Conservation (phyloP, 2,888 invertebrate genomes). For the Athripsodes cinereus region DNA sequence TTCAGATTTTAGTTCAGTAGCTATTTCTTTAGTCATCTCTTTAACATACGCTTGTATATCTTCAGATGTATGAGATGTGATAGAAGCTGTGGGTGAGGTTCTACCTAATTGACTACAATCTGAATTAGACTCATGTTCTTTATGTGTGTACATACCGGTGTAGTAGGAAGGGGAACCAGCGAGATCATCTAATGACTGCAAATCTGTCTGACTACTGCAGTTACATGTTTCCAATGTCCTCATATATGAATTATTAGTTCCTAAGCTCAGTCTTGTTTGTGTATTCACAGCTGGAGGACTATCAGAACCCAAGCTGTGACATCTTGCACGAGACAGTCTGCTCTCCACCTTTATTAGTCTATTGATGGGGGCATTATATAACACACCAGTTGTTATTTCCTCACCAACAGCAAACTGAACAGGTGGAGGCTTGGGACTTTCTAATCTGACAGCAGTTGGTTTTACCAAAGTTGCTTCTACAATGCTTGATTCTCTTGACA, state of each 20-base stretch:
- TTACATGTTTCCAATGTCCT: conserved; percentile 53
- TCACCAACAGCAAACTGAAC: conserved; percentile 67
- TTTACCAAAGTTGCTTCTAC: conserved; percentile 40
- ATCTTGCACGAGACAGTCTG: conserved; percentile 44
- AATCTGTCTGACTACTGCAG: conserved; percentile 69
- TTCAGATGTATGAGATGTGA: conserved; percentile 52
- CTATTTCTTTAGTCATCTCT: conserved; percentile 71
- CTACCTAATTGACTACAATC: conserved; percentile 53
- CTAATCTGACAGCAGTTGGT: conserved; percentile 34
- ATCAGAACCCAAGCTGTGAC: conserved; percentile 61
- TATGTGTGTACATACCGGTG: conserved; percentile 44
- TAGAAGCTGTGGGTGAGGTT: conserved; percentile 50
- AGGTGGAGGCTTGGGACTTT: conserved; percentile 36
- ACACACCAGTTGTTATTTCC: conserved; percentile 45
- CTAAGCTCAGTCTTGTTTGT: conserved; percentile 54
- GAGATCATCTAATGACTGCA: conserved; percentile 58
- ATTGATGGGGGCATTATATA: conserved; percentile 22
- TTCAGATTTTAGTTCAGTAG: conserved; percentile 76
- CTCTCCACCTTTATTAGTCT: conserved; percentile 23
- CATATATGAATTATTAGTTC: conserved; percentile 44
- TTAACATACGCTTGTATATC: conserved; percentile 70
- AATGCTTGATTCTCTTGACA: conserved; percentile 43
- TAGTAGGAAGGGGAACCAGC: conserved; percentile 44
- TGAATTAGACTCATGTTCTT: conserved; percentile 43
- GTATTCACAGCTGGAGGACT: conserved; percentile 52